These are phyloP conservation scores for Sterna hirundo DNA, from an alignment of 2,113 vertebrate genomes.

Conservation along the genomic window DNA sequence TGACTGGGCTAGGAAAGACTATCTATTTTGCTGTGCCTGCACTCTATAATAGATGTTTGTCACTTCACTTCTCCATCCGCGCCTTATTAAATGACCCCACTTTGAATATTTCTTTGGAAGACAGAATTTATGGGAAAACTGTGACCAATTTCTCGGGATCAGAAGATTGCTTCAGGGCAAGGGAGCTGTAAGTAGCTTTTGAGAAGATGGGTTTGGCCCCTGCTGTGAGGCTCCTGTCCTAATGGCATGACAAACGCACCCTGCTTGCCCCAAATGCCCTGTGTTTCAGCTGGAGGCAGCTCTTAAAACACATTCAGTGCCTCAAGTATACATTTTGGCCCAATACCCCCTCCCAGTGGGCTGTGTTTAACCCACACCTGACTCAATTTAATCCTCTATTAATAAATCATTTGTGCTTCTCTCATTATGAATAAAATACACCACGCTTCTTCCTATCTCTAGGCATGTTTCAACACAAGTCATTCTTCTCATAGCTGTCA, in stretches of 20 bases:
- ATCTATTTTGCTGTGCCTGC: neutral
- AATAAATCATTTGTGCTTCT: neutral
- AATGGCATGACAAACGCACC: neutral
- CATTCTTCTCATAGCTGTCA: neutral
- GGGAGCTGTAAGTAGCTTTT: neutral
- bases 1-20: neutral
- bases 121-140: neutral
- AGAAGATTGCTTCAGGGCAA: neutral
- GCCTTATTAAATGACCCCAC: neutral
- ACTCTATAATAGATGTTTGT: neutral
- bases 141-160: rapidly evolving
- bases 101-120: neutral
- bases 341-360: constrained; percentile 18
- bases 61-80: neutral
- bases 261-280: rapidly evolving
- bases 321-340: neutral
- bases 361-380: neutral
- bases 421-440: neutral
- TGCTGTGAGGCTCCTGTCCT: neutral
- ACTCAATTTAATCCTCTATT: neutral
- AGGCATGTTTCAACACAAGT: neutral
- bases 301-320: neutral
- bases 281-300: neutral
- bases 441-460: rapidly evolving
- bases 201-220: neutral